Evolutionary conservation across 2,113 vertebrate species (phyloP), one percentile per base, ranked within the genome.

Genomic region (Gnathonemus longibarbis): DNA sequence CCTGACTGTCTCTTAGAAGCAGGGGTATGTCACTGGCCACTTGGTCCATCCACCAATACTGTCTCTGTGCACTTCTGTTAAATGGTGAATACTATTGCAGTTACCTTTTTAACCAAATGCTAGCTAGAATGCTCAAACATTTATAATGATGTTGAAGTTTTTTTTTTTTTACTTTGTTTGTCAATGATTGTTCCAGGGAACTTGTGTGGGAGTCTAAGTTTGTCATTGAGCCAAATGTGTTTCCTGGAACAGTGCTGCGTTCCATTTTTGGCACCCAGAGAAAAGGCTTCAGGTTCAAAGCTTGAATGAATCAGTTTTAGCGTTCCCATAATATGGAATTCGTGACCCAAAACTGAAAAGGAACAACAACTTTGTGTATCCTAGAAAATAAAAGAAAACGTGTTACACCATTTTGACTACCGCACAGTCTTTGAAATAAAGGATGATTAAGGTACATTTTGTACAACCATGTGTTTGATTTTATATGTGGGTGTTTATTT

Each of bases 241-340:
- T 86, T 86, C 84, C 84, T 50, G 84, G 84, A 86, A 86, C 46
- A 49, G 48, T 1, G 1, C n/a, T 50, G 84, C n/a, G 48, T 49
- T 31, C 13, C 8, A 21, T 11, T 86, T 50, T 86, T 86, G 84
- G 84, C 84, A 86, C 24, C 1, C 10, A 42, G 45, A 49, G 10
- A 46, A 86, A 86, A 50, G 84, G 48, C 48, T 86, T 86, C 46
- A 50, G 84, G n/a, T 86, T 49, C 84, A 86, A 85, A 85, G 84
- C 45, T n/a, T 27, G 24, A n/a, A 50, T 15, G 9, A 50, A 50
- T 86, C 45, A 50, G 0, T 86, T n/a, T 15, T 86, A 86, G 24
- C 45, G 1, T 86, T 86, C 84, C n/a, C 4, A n/a, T 48, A 27
- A 45, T n/a, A 27, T 27, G 45, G 45, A 49, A 86, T 49, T 86